Conservation (phyloP, 2,797 vertebrate species). For the Coregonus sp. region DNA sequence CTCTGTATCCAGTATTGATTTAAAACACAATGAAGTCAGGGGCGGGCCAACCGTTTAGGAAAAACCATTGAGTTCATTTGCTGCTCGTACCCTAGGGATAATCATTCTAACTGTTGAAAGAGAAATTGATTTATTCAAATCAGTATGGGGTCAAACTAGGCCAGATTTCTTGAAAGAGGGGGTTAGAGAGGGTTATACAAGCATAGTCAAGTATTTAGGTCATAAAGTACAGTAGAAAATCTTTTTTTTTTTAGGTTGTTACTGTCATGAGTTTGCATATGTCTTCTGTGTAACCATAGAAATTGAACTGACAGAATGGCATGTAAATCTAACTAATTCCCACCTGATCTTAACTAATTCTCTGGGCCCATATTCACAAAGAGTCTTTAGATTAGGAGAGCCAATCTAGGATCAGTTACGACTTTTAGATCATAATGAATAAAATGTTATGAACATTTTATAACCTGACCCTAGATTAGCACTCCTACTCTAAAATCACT, state of each 20-base stretch:
- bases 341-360: not conserved
- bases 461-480: too few relatives aligned
- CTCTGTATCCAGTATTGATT: constrained; percentile 7
- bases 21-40: constrained; percentile 23
- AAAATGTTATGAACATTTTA: too few relatives aligned
- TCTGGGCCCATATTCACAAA: not conserved
- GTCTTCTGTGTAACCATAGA: not conserved
- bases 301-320: not conserved
- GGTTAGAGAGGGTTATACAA: not conserved
- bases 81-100: constrained; percentile 26
- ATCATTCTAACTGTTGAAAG: constrained; percentile 25
- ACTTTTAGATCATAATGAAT: too few relatives aligned
- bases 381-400: not conserved
- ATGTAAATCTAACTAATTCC: not conserved
- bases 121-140: constrained; percentile 22
- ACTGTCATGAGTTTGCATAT: not conserved
- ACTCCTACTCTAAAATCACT: not conserved
- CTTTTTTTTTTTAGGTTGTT: not conserved
- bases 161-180: not conserved
- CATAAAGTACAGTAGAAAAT: not conserved
- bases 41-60: constrained; percentile 19
- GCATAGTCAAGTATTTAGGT: not conserved
- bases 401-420: not conserved
- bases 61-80: constrained; percentile 29
- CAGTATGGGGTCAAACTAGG: not conserved